Base-by-base conservation (phyloP, 2,888 invertebrate species). In the Drosophila neutralis region DNA sequence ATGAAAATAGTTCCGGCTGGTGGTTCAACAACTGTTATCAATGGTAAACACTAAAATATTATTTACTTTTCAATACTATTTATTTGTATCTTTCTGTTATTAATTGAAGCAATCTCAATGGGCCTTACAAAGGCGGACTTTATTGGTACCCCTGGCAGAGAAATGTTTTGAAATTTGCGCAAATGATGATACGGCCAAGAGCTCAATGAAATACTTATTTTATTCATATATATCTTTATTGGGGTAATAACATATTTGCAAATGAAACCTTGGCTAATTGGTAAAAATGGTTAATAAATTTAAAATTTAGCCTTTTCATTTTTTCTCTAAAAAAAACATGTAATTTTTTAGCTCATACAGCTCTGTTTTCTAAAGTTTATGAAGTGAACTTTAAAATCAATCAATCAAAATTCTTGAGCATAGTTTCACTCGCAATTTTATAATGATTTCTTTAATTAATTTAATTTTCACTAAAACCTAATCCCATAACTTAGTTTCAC, bases 11-110 rank as follows among this genome's bases (percentile, higher is more conserved):
- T 4, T 96, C 96, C 1, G 96, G 95, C 2, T 96, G 96, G 96
- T 96, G 96, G 96, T 96, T 95, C 89, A 95, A 94, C 80, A 94
- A 95, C 51, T 96, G 96, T 79, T 95, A 95, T 80, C 95, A 94
- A 76, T 95, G 94, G 95, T 94, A 83, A 73, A 54, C 63, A n/a
- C 1, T 24, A 2, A 27, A 15, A 10, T n/a, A 2, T 8, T 5
- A 18, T 1, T 2, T 21, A 15, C n/a, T 21, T 8, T 4, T 45
- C 15, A 11, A 18, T 18, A 33, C 15, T 35, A n/a, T 33, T 53
- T 24, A 15, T 21, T 31, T 57, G 0, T 29, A 10, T 40, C 4
- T 4, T 21, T 6, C 35, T 31, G 1, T 27, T 29, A 7, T 27
- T 21, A 0, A 18, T 54, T 49, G 0, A 85, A 95, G 95, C 90